Percentiles rank a stretch among this genome's conserved stretches.
Conservation (phyloP, 1,140 invertebrate genomes). For the Adelges cooleyi region DNA sequence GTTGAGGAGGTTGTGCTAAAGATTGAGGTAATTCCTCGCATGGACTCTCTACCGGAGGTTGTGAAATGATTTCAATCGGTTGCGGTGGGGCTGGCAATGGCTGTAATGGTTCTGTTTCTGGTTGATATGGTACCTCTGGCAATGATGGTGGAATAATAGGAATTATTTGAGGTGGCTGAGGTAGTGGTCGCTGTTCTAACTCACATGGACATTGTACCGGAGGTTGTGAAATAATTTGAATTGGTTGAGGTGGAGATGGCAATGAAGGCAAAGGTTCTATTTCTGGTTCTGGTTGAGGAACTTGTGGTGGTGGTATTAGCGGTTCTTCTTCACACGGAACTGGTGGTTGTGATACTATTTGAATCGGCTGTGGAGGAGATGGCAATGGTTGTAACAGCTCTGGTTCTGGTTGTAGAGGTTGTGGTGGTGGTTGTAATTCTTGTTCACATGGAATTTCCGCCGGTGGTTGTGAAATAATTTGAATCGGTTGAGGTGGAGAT, state of each 20-base stretch:
- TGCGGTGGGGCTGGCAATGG: background rate
- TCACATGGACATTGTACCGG: background rate
- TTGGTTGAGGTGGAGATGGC: background rate
- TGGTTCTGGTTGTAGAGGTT: too few relatives aligned
- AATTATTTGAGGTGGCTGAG: background rate
- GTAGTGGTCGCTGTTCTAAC: background rate
- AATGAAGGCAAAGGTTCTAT: too few relatives aligned
- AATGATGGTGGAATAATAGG: background rate
- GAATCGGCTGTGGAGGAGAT: background rate
- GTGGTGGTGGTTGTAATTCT: too few relatives aligned
- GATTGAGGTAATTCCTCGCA: background rate
- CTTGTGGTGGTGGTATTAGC: too few relatives aligned
- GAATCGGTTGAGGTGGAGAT: background rate
- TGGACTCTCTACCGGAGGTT: background rate
- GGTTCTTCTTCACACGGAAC: too few relatives aligned
- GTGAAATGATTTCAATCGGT: background rate
- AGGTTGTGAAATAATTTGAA: background rate
- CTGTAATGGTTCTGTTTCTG: too few relatives aligned
- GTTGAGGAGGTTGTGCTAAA: background rate
- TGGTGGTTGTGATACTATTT: too few relatives aligned
- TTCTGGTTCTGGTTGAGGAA: too few relatives aligned
- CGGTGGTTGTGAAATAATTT: too few relatives aligned
- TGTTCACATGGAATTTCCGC: too few relatives aligned
- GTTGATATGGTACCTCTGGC: too few relatives aligned
- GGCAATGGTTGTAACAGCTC: background rate